A percentile compares a stretch with the other conserved stretches of the same genome.
These are phyloP conservation scores for Protonemura montana DNA, from an alignment of 2,888 invertebrate genomes.

Conservation along the genomic window DNA sequence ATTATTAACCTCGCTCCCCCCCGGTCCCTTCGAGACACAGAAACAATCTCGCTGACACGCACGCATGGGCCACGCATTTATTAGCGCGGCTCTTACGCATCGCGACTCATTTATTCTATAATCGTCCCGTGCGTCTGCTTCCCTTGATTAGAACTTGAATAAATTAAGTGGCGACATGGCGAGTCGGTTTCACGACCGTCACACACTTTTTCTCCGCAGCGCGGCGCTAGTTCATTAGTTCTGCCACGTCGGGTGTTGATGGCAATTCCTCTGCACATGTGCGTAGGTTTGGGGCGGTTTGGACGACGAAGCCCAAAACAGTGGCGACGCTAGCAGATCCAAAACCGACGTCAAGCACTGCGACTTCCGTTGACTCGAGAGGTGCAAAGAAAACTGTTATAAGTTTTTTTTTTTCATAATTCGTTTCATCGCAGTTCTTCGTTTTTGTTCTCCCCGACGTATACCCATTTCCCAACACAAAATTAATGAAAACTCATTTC, in stretches of 20 bases:
- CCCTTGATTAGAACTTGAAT: constrained; percentile 41
- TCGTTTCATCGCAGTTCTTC: neutral
- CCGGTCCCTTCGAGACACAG: neutral
- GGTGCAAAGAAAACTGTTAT: neutral
- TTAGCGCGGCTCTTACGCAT: neutral
- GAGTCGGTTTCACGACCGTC: constrained; percentile 23
- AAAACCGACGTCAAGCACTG: neutral
- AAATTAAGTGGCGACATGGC: constrained; percentile 46
- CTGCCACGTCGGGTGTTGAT: constrained; percentile 39
- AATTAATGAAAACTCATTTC: neutral
- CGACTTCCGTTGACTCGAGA: no score
- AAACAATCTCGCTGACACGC: neutral
- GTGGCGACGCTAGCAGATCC: neutral
- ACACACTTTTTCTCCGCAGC: constrained; percentile 25
- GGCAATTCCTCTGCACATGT: constrained; percentile 1
- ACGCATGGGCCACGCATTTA: neutral
- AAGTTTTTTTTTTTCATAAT: neutral
- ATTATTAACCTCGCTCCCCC: neutral
- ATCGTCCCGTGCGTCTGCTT: constrained; percentile 17
- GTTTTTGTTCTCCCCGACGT: neutral
- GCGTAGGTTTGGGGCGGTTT: neutral
- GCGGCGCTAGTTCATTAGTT: constrained; percentile 43
- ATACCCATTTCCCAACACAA: neutral
- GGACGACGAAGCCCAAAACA: neutral
- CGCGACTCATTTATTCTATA: neutral